Evolutionary conservation across 1,140 invertebrate species (phyloP).

Genomic region (Lepeophtheirus salmonis): DNA sequence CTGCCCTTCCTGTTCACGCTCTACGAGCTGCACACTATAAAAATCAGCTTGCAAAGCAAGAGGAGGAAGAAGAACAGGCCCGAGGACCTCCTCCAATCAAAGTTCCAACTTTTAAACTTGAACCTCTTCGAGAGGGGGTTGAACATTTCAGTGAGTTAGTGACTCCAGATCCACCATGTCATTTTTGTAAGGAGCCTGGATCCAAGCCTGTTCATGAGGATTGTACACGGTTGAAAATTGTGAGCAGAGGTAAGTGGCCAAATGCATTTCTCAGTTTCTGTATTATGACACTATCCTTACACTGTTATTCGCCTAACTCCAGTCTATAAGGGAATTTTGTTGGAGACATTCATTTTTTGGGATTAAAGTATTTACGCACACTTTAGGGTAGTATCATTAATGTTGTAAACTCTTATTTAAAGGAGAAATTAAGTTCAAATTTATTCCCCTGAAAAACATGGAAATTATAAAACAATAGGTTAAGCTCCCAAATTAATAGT

Average conservation of each 20-base stretch:
- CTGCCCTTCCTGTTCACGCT: neutral
- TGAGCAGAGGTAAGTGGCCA: conserved; percentile 28
- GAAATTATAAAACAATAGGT: too few relatives aligned
- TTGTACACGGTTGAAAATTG: conserved; percentile 26
- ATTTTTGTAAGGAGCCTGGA: conserved; percentile 27
- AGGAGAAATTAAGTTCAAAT: too few relatives aligned
- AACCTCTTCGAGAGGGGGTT: conserved; percentile 9
- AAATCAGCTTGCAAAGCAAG: neutral
- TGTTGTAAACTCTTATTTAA: too few relatives aligned
- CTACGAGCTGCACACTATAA: neutral
- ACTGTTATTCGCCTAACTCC: too few relatives aligned
- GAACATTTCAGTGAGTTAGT: conserved; percentile 5
- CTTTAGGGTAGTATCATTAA: too few relatives aligned
- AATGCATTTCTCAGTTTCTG: too few relatives aligned
- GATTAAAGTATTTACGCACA: too few relatives aligned
- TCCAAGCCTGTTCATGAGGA: conserved; percentile 26
- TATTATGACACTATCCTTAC: too few relatives aligned
- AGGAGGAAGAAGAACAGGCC: neutral
- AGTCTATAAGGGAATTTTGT: too few relatives aligned
- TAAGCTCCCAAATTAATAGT: too few relatives aligned
- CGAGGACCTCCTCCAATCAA: neutral
- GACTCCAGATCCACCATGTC: conserved; percentile 25
- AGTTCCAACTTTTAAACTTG: neutral
- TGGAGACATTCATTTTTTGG: too few relatives aligned
- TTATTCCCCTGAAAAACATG: too few relatives aligned